Base-by-base conservation (phyloP, 2,888 invertebrate genomes). In the Brachyopa scutellaris region DNA sequence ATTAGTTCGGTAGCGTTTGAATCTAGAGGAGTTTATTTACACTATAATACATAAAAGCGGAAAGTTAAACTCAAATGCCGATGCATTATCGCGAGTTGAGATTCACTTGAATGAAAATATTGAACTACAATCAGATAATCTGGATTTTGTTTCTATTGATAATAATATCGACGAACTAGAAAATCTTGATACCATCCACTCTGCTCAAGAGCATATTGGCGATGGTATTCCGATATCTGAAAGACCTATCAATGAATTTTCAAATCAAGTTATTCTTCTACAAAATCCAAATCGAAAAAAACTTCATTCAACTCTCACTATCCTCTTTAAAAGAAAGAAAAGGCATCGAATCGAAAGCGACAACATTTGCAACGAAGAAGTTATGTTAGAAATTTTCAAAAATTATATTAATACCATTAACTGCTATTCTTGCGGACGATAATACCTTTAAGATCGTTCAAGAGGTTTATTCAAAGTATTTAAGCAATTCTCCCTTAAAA, bases 11-110 rank as follows among this genome's bases (percentile, higher is more conserved):
- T 85, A 80, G 85, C 29, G 79, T 31, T 36, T 85, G 9, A 19
- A 64, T 33, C 42, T 86, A 15, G 69, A 85, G 19, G 84, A 85
- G 33, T 85, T 78, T 21, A 83, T 85, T 29, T 85, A 84, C 33
- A 47, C 73, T 11, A 79, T 85, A 7, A 8, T 57, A 0, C 84
- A 86, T 19, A 85, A 85, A 33, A 76, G 69, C n/a, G 85, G 86
- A n/a, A 69, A 13, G n/a, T n/a, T n/a, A n/a, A n/a, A n/a, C n/a
- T n/a, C n/a, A n/a, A n/a, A n/a, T n/a, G n/a, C n/a, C n/a, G 84
- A 86, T 38, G 77, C 31, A 1, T 2, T 49, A 15, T 49, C 49
- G 2, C 29, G 29, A 9, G 21, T 59, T 40, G 66, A 45, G 15
- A 42, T 59, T n/a, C 7, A 59, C 42, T 0, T 42, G 11, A 59